Percentiles rank a stretch among this genome's conserved stretches.
Evolutionary conservation across 2,113 vertebrate genomes (phyloP).

Genomic region (Argyrosomus japonicus): DNA sequence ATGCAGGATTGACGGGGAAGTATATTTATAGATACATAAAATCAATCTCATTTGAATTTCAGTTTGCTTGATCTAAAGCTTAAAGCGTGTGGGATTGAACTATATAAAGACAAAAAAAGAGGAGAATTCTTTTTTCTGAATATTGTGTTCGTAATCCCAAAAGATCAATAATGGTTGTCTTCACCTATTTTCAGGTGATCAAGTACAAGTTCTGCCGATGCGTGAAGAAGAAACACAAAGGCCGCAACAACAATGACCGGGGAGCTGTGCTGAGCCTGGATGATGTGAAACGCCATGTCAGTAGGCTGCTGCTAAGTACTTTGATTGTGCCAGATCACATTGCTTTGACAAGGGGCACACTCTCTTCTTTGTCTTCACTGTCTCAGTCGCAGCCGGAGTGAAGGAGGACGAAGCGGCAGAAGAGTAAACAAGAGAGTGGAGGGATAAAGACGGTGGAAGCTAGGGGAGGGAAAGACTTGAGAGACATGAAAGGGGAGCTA

Average conservation of each 20-base stretch:
- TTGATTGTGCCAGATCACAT: conserved; percentile 44
- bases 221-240: conserved; percentile 92
- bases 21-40: conserved; percentile 35
- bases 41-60: conserved; percentile 51
- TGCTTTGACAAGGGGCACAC: conserved; percentile 37
- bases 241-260: conserved; percentile 94
- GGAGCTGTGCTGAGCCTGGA: conserved; percentile 97
- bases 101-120: not conserved
- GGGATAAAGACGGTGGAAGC: conserved; percentile 36
- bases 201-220: conserved; percentile 94
- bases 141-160: conserved; percentile 2
- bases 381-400: not conserved
- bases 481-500: conserved; percentile 12
- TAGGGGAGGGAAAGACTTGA: not conserved
- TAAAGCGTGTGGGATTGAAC: conserved; percentile 7
- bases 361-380: conserved; percentile 42
- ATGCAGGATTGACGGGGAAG: conserved; percentile 1
- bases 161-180: conserved; percentile 25
- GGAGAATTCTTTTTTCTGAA: not conserved
- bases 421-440: conserved; percentile 16
- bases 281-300: conserved; percentile 97
- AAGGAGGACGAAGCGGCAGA: not conserved
- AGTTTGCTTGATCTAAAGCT: conserved; percentile 1
- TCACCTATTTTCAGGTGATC: conserved; percentile 87
- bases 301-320: conserved; percentile 73